phyloP scores from a whole-genome alignment of 2,888 invertebrate genomes.

The Vannuccia rotundouncinata region DNA sequence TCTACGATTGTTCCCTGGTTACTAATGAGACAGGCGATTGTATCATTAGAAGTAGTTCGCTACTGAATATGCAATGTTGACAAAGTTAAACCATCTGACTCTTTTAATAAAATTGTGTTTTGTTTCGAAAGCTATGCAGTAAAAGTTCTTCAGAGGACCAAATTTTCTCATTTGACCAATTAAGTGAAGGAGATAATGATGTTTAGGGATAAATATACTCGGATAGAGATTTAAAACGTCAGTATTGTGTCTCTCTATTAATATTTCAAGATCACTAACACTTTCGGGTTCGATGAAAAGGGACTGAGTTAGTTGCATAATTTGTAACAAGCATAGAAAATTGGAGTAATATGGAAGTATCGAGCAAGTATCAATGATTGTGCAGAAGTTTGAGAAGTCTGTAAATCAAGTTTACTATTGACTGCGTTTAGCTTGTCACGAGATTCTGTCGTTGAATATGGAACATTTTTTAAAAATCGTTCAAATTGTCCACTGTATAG shows the following conservation, averaged over 20 bases:
- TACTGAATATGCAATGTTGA: not conserved
- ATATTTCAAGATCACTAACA: not conserved
- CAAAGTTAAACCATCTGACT: slow-evolving; percentile 6
- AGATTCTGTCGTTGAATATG: not conserved
- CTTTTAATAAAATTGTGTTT: slow-evolving; percentile 28
- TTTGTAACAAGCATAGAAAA: not conserved
- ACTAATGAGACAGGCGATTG: not conserved
- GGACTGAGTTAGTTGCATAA: not conserved
- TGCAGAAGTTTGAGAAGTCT: not conserved
- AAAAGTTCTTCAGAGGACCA: slow-evolving; percentile 28
- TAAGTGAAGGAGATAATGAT: slow-evolving; percentile 25
- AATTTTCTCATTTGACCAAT: slow-evolving; percentile 24
- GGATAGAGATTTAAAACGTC: not conserved
- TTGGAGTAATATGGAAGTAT: not conserved
- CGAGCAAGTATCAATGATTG: not conserved
- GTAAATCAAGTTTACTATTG: not conserved
- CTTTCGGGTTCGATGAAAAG: not conserved
- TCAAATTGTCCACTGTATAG: not conserved
- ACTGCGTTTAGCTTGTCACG: not conserved
- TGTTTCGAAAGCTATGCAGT: slow-evolving; percentile 33
- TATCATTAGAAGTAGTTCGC: not conserved
- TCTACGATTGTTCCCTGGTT: not conserved
- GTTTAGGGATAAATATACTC: slow-evolving; percentile 5
- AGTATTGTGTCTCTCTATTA: not conserved
- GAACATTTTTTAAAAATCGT: not conserved